A percentile compares a stretch with the other conserved stretches of the same genome.
Conservation (phyloP, 35 echinoderm and acorn worm species). For the Stichopus chloronotus region DNA sequence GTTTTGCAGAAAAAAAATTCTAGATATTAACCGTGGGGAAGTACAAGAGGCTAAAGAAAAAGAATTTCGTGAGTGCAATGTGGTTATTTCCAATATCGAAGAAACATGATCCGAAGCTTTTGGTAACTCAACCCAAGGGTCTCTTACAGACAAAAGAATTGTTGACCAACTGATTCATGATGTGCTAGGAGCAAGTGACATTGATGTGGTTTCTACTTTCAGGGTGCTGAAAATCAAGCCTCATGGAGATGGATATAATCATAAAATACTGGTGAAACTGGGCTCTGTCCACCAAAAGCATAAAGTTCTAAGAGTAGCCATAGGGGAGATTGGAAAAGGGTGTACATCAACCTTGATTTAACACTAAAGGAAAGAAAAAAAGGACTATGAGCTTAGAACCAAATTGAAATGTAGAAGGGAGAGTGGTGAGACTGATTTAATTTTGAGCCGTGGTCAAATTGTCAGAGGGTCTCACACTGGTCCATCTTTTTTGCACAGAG, state of each 20-base stretch:
- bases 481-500: not conserved
- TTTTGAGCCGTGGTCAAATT: not conserved
- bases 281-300: not conserved
- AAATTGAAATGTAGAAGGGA: not conserved
- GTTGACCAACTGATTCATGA: not conserved
- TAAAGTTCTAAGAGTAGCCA: not conserved
- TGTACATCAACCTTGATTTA: not conserved
- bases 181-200: not conserved
- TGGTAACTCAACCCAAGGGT: too few species aligned
- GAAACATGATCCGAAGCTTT: too few species aligned
- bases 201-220: not conserved
- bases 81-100: too few species aligned
- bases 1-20: too few species aligned
- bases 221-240: not conserved
- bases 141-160: too few species aligned
- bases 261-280: not conserved
- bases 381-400: not conserved
- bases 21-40: too few species aligned
- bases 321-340: not conserved
- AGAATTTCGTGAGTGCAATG: too few species aligned
- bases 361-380: not conserved
- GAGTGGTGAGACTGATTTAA: not conserved
- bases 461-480: not conserved
- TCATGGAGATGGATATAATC: not conserved
- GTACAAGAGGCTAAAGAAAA: too few species aligned